Percentiles rank a stretch among this genome's conserved stretches.
Conservation (phyloP, 2,113 vertebrate genomes). For the Aptenodytes patagonicus region DNA sequence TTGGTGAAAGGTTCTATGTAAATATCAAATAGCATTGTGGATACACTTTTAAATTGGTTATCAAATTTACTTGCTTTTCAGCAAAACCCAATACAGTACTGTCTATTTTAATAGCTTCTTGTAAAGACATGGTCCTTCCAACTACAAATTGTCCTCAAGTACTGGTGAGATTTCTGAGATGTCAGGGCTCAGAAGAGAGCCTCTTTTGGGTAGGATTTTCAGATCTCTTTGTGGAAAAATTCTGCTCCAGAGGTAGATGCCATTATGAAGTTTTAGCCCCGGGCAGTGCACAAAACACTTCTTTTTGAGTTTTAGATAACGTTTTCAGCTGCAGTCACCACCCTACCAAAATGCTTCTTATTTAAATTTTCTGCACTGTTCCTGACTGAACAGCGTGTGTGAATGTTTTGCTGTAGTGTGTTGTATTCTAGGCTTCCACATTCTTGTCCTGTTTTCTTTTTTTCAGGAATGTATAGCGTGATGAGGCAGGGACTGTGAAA, state of each 20-base stretch:
- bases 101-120: background rate
- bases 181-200: background rate
- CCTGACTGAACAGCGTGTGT: background rate
- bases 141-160: background rate
- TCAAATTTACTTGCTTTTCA: background rate
- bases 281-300: background rate
- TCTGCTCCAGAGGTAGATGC: background rate
- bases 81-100: background rate
- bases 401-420: background rate
- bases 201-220: background rate
- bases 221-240: background rate
- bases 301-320: background rate
- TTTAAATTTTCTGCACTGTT: background rate
- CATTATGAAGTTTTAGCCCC: background rate
- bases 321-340: background rate
- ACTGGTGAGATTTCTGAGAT: background rate
- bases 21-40: conserved; percentile 28
- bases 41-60: background rate
- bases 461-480: background rate
- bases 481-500: background rate
- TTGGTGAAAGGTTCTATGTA: conserved; percentile 1
- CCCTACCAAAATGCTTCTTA: background rate
- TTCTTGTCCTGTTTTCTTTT: background rate
- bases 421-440: background rate
- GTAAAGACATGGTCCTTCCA: background rate